Percentiles rank a stretch among this genome's conserved stretches.
These are phyloP conservation scores for Varecia variegata DNA, from an alignment of 2,797 vertebrate genomes.

Conservation along the genomic window DNA sequence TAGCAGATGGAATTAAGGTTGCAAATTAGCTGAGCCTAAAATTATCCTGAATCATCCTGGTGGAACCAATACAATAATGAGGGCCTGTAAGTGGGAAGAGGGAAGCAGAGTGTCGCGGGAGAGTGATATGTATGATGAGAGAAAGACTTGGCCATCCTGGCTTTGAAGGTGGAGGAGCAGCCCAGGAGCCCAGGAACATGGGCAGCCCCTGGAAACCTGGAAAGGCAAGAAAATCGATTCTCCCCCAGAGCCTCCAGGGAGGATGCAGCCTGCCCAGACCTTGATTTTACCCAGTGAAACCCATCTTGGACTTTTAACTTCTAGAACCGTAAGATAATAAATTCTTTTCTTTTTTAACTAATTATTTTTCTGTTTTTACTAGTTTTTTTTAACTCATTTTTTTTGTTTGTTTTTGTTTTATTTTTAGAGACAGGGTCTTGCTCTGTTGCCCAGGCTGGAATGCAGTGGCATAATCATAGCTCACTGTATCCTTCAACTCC, in stretches of 20 bases:
- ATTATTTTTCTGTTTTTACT: neutral
- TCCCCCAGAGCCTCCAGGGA: too few relatives aligned
- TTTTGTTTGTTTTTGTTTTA: too few relatives aligned
- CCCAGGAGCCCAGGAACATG: rapidly evolving
- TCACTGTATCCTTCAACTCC: neutral
- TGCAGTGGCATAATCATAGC: too few relatives aligned
- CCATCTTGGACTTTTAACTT: neutral
- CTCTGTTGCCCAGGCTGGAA: neutral
- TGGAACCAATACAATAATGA: neutral
- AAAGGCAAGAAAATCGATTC: neutral
- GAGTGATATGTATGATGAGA: too few relatives aligned
- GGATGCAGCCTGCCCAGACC: neutral
- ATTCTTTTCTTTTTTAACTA: too few relatives aligned
- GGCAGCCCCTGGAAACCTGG: neutral
- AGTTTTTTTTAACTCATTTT: neutral
- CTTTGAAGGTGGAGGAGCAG: too few relatives aligned
- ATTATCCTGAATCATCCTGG: neutral
- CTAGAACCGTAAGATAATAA: neutral
- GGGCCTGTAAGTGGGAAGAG: neutral
- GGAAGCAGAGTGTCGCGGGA: neutral
- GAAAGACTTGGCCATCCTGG: neutral
- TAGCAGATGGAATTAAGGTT: neutral
- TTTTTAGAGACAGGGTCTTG: neutral
- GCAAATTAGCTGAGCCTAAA: neutral
- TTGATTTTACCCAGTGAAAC: neutral